Conservation (phyloP, 2,797 vertebrate species). For the Micropoecilia bifurca region DNA sequence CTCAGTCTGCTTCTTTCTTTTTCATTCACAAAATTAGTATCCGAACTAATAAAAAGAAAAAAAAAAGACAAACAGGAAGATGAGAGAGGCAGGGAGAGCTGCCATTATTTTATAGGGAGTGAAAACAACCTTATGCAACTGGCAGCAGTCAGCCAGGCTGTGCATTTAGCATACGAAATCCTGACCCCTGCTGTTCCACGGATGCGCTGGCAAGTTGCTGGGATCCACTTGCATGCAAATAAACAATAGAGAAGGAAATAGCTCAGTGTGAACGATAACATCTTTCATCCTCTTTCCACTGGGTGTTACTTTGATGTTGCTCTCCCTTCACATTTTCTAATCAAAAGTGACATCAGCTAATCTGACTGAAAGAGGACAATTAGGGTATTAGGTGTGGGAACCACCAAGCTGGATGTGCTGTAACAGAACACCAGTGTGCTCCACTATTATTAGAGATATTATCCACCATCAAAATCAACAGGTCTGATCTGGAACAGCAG, state of each 20-base stretch:
- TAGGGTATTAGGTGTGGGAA: slow-evolving; percentile 34
- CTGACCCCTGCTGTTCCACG: slow-evolving; percentile 82
- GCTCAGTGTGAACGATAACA: not conserved
- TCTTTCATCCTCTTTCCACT: not conserved
- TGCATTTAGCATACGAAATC: slow-evolving; percentile 68
- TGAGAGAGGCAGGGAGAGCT: slow-evolving; percentile 12
- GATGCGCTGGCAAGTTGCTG: slow-evolving; percentile 26
- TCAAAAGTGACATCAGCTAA: slow-evolving; percentile 15
- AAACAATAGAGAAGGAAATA: slow-evolving; percentile 26
- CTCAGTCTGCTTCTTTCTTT: slow-evolving; percentile 14
- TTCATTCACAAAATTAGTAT: slow-evolving; percentile 37
- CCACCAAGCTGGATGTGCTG: slow-evolving; percentile 23
- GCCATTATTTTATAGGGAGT: slow-evolving; percentile 14
- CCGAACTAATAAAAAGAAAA: slow-evolving; percentile 21
- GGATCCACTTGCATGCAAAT: slow-evolving; percentile 22
- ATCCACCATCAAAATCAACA: slow-evolving; percentile 39
- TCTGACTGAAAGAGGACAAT: slow-evolving; percentile 20
- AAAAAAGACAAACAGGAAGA: slow-evolving; percentile 10
- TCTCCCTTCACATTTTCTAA: slow-evolving; percentile 1
- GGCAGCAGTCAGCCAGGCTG: slow-evolving; percentile 10
- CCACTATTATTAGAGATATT: slow-evolving; percentile 53
- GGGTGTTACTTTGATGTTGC: slow-evolving; percentile 8
- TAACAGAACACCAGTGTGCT: slow-evolving; percentile 34
- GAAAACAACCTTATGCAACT: slow-evolving; percentile 15
- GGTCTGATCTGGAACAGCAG: slow-evolving; percentile 66